Percentiles rank a stretch among this genome's conserved stretches.
phyloP scores from a whole-genome alignment of 2,113 vertebrate species.

The Lycocorax pyrrhopterus region DNA sequence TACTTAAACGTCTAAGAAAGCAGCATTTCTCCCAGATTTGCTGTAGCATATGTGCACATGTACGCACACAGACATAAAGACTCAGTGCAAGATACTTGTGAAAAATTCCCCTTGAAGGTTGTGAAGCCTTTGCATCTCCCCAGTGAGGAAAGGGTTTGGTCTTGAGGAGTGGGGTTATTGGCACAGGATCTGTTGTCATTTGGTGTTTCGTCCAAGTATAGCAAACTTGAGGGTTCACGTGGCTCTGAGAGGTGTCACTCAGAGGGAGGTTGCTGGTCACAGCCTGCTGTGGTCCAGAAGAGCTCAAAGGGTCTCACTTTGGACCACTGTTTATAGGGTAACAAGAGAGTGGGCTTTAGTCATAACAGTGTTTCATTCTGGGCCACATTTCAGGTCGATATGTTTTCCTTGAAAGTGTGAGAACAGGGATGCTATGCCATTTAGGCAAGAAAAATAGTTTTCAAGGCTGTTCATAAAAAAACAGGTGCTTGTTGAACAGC shows the following conservation, averaged over 20 bases:
- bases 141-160: background rate
- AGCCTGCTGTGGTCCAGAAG: rapidly evolving
- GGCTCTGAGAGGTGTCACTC: background rate
- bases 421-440: background rate
- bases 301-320: background rate
- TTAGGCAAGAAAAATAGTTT: background rate
- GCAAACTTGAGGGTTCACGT: background rate
- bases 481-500: background rate
- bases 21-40: background rate
- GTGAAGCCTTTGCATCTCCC: background rate
- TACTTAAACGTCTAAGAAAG: background rate
- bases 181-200: background rate
- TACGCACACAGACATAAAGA: background rate
- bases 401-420: background rate
- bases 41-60: background rate
- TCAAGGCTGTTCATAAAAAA: background rate
- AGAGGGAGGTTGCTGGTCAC: background rate
- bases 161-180: background rate
- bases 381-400: no score
- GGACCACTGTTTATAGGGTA: no score
- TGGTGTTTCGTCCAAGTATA: background rate
- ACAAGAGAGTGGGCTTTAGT: background rate
- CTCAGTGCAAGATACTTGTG: background rate
- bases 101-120: background rate
- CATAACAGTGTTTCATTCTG: background rate